A percentile compares a stretch with the other conserved stretches of the same genome.
These are phyloP conservation scores for Falco novaeseelandiae DNA, from an alignment of 2,797 vertebrate genomes.

Conservation along the genomic window DNA sequence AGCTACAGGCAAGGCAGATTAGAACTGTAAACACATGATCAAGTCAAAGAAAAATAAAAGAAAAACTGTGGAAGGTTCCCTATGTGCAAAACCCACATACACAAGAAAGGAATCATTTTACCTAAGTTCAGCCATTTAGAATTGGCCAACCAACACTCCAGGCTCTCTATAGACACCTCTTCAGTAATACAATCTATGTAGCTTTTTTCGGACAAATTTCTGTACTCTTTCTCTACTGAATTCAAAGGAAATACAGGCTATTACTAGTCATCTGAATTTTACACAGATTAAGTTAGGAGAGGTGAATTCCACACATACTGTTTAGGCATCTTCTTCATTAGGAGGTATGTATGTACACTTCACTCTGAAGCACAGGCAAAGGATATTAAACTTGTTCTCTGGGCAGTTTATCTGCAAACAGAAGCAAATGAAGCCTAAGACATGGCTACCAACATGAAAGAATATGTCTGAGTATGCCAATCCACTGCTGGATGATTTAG, in stretches of 20 bases:
- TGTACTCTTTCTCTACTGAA: background rate
- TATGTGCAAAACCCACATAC: background rate
- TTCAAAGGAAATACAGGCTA: background rate
- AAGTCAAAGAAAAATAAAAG: background rate
- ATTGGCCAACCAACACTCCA: background rate
- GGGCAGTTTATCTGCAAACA: background rate
- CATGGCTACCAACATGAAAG: background rate
- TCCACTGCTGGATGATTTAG: background rate
- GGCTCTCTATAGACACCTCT: background rate
- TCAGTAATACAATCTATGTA: background rate
- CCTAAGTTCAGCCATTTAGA: background rate
- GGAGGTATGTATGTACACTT: background rate
- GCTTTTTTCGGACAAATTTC: background rate
- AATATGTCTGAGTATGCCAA: background rate
- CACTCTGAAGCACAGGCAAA: background rate
- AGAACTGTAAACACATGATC: background rate
- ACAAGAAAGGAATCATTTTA: background rate
- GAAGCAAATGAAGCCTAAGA: conserved; percentile 14
- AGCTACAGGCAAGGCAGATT: background rate
- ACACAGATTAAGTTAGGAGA: background rate
- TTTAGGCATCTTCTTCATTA: conserved; percentile 14
- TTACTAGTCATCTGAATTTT: background rate
- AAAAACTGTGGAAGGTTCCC: background rate
- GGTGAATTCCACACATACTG: background rate
- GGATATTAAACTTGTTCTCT: conserved; percentile 3